A percentile compares a stretch with the other conserved stretches of the same genome.
phyloP scores from a whole-genome alignment of 2,888 invertebrate species.

The Andrena fulva region DNA sequence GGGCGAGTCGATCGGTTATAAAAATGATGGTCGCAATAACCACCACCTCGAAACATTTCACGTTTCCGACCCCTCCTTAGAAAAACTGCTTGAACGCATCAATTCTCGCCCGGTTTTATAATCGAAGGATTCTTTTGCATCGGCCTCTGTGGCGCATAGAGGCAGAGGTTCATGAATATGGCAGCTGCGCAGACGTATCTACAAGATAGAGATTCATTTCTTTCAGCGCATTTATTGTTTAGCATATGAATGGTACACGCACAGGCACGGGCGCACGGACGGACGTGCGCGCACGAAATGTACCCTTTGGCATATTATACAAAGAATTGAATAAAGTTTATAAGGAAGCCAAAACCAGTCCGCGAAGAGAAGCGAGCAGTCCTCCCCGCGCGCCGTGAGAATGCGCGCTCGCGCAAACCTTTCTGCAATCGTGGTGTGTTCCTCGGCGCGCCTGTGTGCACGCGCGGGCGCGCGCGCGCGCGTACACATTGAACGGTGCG shows the following conservation, averaged over 20 bases:
- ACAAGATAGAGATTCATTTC: constrained; percentile 81
- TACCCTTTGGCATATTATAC: constrained; percentile 81
- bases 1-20: not conserved
- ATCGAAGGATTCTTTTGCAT: constrained; percentile 34
- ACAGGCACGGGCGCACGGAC: constrained; percentile 45
- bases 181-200: constrained; percentile 58
- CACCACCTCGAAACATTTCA: constrained; percentile 8
- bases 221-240: constrained; percentile 83
- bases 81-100: constrained; percentile 46
- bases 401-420: constrained; percentile 49
- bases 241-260: constrained; percentile 80
- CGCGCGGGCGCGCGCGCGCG: constrained; percentile 16
- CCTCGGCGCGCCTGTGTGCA: constrained; percentile 7
- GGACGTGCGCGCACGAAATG: constrained; percentile 53
- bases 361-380: constrained; percentile 47
- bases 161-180: constrained; percentile 25
- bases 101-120: constrained; percentile 46
- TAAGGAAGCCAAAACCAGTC: constrained; percentile 80
- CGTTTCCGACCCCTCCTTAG: constrained; percentile 35
- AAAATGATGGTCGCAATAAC: not conserved
- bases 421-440: constrained; percentile 42
- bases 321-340: constrained; percentile 84
- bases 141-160: not conserved
- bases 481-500: constrained; percentile 20
- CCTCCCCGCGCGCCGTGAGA: constrained; percentile 54